Conservation (phyloP, 2,113 vertebrate species). For the Urocynchramus pylzowi region DNA sequence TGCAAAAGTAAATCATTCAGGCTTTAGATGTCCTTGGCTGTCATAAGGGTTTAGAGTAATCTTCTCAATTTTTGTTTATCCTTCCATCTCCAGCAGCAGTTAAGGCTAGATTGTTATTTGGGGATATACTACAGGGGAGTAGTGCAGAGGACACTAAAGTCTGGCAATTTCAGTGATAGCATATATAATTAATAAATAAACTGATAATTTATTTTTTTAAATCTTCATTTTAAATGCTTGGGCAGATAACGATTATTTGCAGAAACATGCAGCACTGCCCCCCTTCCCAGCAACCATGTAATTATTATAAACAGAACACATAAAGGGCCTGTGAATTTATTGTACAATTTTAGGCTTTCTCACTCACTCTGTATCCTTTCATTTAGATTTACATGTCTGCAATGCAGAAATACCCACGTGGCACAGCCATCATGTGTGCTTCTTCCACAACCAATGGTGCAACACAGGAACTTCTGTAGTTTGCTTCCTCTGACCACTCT, state of each 20-base stretch:
- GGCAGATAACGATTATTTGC: neutral
- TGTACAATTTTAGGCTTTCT: neutral
- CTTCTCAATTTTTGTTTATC: conserved; percentile 12
- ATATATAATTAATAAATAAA: neutral
- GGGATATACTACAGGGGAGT: neutral
- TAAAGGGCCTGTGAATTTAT: neutral
- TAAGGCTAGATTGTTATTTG: neutral
- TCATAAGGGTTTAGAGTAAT: neutral
- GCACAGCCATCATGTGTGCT: neutral
- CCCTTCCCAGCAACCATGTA: neutral
- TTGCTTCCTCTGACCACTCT: neutral
- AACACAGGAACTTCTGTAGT: neutral
- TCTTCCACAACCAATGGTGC: neutral
- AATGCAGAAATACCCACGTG: neutral
- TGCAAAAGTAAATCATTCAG: conserved; percentile 26
- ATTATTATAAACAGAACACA: neutral
- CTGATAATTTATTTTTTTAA: neutral
- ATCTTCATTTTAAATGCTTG: neutral
- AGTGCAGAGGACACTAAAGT: neutral
- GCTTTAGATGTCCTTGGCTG: neutral
- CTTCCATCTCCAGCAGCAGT: neutral
- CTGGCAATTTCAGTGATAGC: neutral
- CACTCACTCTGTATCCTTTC: neutral
- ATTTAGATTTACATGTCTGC: neutral
- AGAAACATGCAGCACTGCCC: neutral